These are phyloP conservation scores for fruit fly (Drosophila melanogaster) DNA, from an alignment of 1,140 invertebrate genomes.

Conservation along the genomic window DNA sequence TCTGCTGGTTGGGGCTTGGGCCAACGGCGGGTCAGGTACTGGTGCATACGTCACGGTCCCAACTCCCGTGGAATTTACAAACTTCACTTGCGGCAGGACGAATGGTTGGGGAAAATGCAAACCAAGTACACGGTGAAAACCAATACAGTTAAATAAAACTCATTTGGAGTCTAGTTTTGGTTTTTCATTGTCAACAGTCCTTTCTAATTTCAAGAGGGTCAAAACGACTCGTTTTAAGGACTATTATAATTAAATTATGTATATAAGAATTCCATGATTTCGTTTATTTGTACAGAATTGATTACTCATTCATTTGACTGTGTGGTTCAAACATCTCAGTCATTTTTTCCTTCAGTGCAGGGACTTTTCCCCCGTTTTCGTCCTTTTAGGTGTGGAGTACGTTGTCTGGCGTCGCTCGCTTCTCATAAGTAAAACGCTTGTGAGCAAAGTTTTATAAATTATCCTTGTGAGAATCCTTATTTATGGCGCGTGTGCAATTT, in stretches of 20 bases:
- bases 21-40: slow-evolving; percentile 5
- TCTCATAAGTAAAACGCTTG: slow-evolving; percentile 82
- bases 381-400: slow-evolving; percentile 23
- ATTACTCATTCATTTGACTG: too few species aligned
- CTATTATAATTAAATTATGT: too few species aligned
- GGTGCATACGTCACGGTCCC: slow-evolving; percentile 69
- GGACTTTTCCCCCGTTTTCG: neutral
- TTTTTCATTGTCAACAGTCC: too few species aligned
- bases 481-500: slow-evolving; percentile 84
- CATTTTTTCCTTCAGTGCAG: neutral
- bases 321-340: too few species aligned
- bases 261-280: too few species aligned
- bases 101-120: neutral
- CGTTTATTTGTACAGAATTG: too few species aligned
- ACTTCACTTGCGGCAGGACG: slow-evolving; percentile 42
- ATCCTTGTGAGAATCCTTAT: slow-evolving; percentile 85
- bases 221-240: too few species aligned
- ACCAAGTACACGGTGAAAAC: slow-evolving; percentile 6
- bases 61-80: slow-evolving; percentile 71
- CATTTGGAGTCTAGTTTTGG: too few species aligned
- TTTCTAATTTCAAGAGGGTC: too few species aligned
- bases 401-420: slow-evolving; percentile 71
- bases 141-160: too few species aligned
- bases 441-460: slow-evolving; percentile 84
- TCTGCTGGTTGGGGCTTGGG: neutral